These are phyloP conservation scores for Bufotes viridis DNA, from an alignment of 2,797 vertebrate species.

Conservation along the genomic window DNA sequence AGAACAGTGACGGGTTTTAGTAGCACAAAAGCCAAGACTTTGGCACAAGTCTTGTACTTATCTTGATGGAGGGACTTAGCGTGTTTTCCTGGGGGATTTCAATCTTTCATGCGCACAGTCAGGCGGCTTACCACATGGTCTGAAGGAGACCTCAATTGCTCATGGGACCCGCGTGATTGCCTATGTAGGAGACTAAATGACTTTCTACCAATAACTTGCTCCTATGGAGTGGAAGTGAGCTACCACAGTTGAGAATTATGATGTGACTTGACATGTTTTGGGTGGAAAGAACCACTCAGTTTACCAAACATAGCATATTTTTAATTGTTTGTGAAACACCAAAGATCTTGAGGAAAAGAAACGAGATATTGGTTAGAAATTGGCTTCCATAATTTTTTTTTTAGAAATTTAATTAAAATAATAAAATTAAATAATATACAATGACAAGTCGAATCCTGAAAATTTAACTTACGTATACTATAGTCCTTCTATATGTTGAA, in stretches of 20 bases:
- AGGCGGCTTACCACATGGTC: slow-evolving; percentile 58
- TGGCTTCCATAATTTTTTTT: background rate
- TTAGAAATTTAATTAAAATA: background rate
- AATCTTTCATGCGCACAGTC: slow-evolving; percentile 59
- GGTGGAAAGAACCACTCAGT: slow-evolving; percentile 16
- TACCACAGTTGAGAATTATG: slow-evolving; percentile 25
- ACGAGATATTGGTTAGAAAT: background rate
- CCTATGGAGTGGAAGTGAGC: slow-evolving; percentile 39
- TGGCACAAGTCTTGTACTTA: slow-evolving; percentile 55
- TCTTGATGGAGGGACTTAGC: slow-evolving; percentile 57
- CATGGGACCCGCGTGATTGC: slow-evolving; percentile 50
- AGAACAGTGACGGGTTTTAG: slow-evolving; percentile 51
- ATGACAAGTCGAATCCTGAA: background rate
- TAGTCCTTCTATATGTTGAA: background rate
- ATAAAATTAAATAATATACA: background rate
- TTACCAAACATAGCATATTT: slow-evolving; percentile 42
- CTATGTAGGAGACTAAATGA: slow-evolving; percentile 46
- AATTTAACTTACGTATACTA: background rate
- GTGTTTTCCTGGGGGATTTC: slow-evolving; percentile 54
- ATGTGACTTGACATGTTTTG: slow-evolving; percentile 56
- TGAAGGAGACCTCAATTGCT: slow-evolving; percentile 54
- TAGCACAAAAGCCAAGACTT: slow-evolving; percentile 57
- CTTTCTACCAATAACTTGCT: slow-evolving; percentile 46
- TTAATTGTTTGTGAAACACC: slow-evolving; percentile 25
- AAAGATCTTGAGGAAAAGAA: background rate